phyloP scores from a whole-genome alignment of 2,888 invertebrate species.

The Rhimphoctona megacephalus region DNA sequence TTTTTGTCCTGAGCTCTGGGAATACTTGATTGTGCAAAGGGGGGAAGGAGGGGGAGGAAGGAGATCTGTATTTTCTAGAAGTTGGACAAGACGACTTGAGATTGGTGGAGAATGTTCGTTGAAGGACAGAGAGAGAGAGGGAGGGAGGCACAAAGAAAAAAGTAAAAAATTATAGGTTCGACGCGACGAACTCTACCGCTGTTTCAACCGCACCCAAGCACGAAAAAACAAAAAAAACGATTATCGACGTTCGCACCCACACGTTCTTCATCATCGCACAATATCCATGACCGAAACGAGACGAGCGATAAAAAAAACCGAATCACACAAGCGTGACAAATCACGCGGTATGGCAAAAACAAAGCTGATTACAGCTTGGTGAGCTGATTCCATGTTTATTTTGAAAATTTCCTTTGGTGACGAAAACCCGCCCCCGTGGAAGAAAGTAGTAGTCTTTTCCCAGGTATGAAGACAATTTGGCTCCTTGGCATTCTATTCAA shows the following conservation, averaged over 20 bases:
- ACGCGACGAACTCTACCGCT: slow-evolving; percentile 25
- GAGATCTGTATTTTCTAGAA: slow-evolving; percentile 79
- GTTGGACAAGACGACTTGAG: slow-evolving; percentile 63
- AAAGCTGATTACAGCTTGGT: slow-evolving; percentile 68
- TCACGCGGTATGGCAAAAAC: slow-evolving; percentile 41
- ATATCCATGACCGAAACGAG: slow-evolving; percentile 67
- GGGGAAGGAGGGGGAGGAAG: slow-evolving; percentile 63
- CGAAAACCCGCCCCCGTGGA: slow-evolving; percentile 12
- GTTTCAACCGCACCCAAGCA: slow-evolving; percentile 48
- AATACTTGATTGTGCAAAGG: slow-evolving; percentile 33
- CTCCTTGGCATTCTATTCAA: slow-evolving; percentile 43
- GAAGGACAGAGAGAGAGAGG: slow-evolving; percentile 21
- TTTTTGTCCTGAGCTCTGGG: slow-evolving; percentile 32
- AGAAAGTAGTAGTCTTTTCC: slow-evolving; percentile 70
- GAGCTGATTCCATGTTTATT: slow-evolving; percentile 73
- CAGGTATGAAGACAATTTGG: slow-evolving; percentile 68
- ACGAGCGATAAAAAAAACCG: slow-evolving; percentile 34
- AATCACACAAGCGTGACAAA: slow-evolving; percentile 63
- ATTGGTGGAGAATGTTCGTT: slow-evolving; percentile 9
- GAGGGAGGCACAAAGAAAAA: not conserved
- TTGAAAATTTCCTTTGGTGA: slow-evolving; percentile 60
- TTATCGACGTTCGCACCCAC: slow-evolving; percentile 73
- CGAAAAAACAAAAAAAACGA: slow-evolving; percentile 59
- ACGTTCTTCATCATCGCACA: slow-evolving; percentile 69
- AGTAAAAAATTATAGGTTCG: slow-evolving; percentile 49